Evolutionary conservation across 2,888 invertebrate genomes (phyloP).

Genomic region (Pterostichus niger): DNA sequence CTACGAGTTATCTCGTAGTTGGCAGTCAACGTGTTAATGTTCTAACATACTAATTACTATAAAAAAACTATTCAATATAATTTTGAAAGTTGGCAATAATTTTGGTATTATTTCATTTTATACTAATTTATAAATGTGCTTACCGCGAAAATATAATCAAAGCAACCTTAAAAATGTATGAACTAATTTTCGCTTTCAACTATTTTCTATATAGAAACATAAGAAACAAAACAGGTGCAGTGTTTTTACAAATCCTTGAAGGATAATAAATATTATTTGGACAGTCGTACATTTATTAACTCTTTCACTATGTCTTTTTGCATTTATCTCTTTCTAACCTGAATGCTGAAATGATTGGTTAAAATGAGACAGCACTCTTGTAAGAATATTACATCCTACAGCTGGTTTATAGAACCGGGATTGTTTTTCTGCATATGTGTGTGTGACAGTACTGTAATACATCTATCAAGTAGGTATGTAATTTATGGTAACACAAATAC

Average conservation of each 20-base stretch:
- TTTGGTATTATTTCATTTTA: too few species aligned
- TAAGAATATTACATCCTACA: conserved; percentile 41
- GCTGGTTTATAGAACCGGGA: neutral
- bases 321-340: conserved; percentile 19
- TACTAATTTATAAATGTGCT: too few species aligned
- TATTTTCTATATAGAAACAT: too few species aligned
- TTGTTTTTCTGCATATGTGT: conserved; percentile 10
- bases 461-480: conserved; percentile 48
- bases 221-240: conserved; percentile 26
- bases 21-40: too few species aligned
- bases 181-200: neutral
- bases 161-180: neutral
- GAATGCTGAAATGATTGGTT: conserved; percentile 4
- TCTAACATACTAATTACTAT: too few species aligned
- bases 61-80: too few species aligned
- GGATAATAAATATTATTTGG: conserved; percentile 47
- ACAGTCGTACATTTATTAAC: conserved; percentile 31
- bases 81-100: too few species aligned
- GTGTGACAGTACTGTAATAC: conserved; percentile 42
- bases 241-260: conserved; percentile 4
- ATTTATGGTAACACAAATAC: conserved; percentile 54
- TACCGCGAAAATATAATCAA: too few species aligned
- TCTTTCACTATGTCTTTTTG: neutral
- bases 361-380: conserved; percentile 3
- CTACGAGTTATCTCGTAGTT: too few species aligned